Base-by-base conservation (phyloP, 2,888 invertebrate species). In the Nysson spinosus region DNA sequence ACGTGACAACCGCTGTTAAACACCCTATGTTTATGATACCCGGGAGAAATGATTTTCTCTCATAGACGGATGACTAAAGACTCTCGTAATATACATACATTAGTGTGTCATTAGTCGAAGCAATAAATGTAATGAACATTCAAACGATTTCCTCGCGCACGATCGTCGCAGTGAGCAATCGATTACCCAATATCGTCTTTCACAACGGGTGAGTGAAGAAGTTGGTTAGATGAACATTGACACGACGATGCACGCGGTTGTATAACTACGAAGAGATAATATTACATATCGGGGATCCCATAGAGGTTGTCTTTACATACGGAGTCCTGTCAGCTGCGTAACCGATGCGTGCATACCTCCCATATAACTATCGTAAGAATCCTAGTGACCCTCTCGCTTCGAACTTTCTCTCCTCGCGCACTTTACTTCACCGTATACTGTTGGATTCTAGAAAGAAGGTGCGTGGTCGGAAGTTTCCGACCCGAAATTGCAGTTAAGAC, bases 171-270 rank as follows among this genome's bases (percentile, higher is more conserved):
- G 20, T 20, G 43, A 37, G 51, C 51, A 61, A 75, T 70, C 69
- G 76, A 75, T 76, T 75, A 67, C 43, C 55, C 57, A 76, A 75
- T 67, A 76, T 70, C 69, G 52, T 54, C 62, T 76, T 76, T 73
- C 69, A 56, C 72, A 51, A 67, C 50, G 47, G 51, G 47, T 39
- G 30, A 52, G 56, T 46, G 49, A 26, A 50, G 16, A 39, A 30
- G 19, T 20, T 24, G 20, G 37, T 20, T 22, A 28, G 26, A 42
- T 37, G 57, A 72, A 68, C 64, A 54, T 74, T 72, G 75, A 72
- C 64, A 71, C 68, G 46, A 63, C 56, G 62, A 75, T 51, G 40
- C 30, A 34, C 50, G 43, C 44, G 50, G 56, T 70, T 50, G 56
- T 64, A 56, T 66, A 60, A 68, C 55, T 24, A n/a, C 26, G 24